Evolutionary conservation across 2,797 vertebrate genomes (phyloP), one percentile per base, ranked within the genome.

Genomic region (Merluccius polli): DNA sequence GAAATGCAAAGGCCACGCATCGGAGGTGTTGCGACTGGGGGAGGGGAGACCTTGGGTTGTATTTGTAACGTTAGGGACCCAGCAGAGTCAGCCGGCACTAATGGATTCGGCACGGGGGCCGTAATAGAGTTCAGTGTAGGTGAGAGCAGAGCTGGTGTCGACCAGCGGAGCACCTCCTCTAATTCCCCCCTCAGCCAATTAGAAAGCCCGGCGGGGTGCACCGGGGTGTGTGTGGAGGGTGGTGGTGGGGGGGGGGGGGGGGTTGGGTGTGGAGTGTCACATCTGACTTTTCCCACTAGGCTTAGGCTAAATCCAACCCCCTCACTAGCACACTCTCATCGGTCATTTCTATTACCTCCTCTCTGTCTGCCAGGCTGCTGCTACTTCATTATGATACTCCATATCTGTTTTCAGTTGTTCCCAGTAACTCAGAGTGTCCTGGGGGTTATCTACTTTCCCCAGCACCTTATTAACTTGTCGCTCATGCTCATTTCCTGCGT

Each of bases 41-140:
- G n/a, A n/a, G n/a, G n/a, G n/a, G n/a, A n/a, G n/a, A n/a, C n/a
- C n/a, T n/a, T n/a, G 33, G 36, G 36, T 12, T 38, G 1, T 38
- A 38, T 8, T 38, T 12, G 11, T 38, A 38, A 38, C 36, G 11
- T 38, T 38, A 38, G 36, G 10, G 36, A 38, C 15, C 41, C 41
- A 2, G 13, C 41, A 33, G 73, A 84, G 85, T 87, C 84, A 83
- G 87, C 77, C 77, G 65, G 82, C 44, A 71, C 80, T 86, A 90
- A 93, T 93, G 81, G 78, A 92, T 91, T 92, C 85, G 76, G 78
- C 79, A 63, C 82, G 48, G 79, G 76, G 80, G 82, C 81, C 73
- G 10, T 87, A 87, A 89, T 89, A 77, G 84, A 88, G 90, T 90
- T 91, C 82, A 84, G 83, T 30, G 75, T 72, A 86, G 85, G 83